Conservation (phyloP, 2,888 invertebrate genomes). For the Hybos culiciformis region DNA sequence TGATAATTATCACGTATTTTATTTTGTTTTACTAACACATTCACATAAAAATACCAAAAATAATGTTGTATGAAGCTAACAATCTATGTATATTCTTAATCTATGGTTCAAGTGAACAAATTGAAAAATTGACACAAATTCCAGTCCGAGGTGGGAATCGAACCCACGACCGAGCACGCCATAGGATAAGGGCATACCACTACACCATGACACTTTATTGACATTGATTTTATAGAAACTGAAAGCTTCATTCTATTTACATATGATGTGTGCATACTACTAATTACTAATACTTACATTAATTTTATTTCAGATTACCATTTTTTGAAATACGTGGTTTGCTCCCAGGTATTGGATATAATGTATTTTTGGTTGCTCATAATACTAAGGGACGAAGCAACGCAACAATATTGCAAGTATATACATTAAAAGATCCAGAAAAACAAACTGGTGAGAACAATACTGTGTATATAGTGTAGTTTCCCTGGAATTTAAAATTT, state of each 20-base stretch:
- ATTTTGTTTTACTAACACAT: too few species aligned
- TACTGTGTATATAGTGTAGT: too few species aligned
- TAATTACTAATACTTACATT: not conserved
- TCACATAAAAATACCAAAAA: too few species aligned
- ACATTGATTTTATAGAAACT: not conserved
- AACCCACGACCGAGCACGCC: not conserved
- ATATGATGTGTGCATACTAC: not conserved
- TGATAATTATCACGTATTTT: too few species aligned
- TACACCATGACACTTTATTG: not conserved
- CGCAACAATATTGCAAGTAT: slow-evolving; percentile 49
- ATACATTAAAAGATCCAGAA: slow-evolving; percentile 57
- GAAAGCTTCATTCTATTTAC: not conserved
- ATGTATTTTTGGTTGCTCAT: slow-evolving; percentile 52
- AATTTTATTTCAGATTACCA: slow-evolving; percentile 33
- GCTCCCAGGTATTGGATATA: slow-evolving; percentile 53
- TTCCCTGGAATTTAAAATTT: too few species aligned
- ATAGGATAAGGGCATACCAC: not conserved
- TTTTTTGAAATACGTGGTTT: slow-evolving; percentile 52
- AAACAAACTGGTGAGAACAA: slow-evolving; percentile 52
- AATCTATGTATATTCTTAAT: too few species aligned
- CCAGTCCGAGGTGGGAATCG: not conserved
- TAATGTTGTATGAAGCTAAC: too few species aligned
- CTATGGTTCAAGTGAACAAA: too few species aligned
- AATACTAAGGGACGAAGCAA: slow-evolving; percentile 61
- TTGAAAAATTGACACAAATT: too few species aligned